phyloP scores from a whole-genome alignment of 2,888 invertebrate species.

The Troides aeacus region DNA sequence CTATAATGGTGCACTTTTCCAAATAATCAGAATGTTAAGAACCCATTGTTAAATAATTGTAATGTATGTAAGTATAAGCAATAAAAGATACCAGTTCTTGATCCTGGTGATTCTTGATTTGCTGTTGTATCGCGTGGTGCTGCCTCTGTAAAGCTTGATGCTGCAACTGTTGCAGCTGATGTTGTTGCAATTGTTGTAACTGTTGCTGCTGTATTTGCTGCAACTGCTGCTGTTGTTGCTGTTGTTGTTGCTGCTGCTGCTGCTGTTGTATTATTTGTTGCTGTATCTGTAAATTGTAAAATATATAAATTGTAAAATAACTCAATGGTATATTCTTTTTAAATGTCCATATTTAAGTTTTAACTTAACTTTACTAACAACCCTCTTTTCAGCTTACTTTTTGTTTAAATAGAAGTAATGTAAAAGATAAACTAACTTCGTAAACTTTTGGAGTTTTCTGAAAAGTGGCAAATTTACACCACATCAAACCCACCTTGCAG shows the following conservation, averaged over 20 bases:
- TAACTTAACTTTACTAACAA: too few relatives aligned
- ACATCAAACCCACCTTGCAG: too few relatives aligned
- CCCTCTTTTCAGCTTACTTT: too few relatives aligned
- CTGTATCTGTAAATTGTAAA: constrained; percentile 47
- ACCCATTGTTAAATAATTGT: not conserved
- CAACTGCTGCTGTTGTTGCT: constrained; percentile 47
- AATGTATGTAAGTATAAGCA: not conserved
- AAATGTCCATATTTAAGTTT: not conserved
- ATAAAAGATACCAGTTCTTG: constrained; percentile 62
- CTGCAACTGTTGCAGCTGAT: constrained; percentile 56
- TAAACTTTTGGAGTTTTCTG: too few relatives aligned
- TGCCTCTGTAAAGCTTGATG: constrained; percentile 66
- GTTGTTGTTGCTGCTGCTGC: constrained; percentile 43
- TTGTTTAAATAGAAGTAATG: too few relatives aligned
- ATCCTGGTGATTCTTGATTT: constrained; percentile 79
- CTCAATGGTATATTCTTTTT: not conserved
- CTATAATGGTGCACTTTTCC: too few relatives aligned
- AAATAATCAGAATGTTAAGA: too few relatives aligned
- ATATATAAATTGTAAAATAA: not conserved
- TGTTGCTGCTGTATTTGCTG: constrained; percentile 60
- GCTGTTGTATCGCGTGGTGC: constrained; percentile 81
- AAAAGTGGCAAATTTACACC: too few relatives aligned
- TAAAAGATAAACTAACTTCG: too few relatives aligned
- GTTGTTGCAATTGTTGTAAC: constrained; percentile 57
- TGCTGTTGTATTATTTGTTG: constrained; percentile 68